Evolutionary conservation across 2,797 vertebrate genomes (phyloP).

Genomic region (Peromyscus aztecus): DNA sequence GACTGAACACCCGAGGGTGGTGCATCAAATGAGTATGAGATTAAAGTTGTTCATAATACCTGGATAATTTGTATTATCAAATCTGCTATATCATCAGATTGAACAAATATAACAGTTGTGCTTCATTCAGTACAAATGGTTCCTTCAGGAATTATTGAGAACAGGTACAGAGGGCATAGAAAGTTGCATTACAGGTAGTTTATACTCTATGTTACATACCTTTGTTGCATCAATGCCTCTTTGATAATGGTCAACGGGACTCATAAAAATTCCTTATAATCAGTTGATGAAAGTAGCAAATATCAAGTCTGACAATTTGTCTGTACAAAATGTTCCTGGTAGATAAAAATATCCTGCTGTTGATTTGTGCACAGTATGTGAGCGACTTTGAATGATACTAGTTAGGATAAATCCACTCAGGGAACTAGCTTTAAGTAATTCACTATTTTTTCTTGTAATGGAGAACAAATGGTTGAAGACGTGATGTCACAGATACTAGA

Average conservation of each 20-base stretch:
- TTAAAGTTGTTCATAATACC: background rate
- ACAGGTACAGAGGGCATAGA: background rate
- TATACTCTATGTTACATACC: background rate
- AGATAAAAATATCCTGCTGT: background rate
- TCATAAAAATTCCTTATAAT: background rate
- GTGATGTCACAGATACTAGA: background rate
- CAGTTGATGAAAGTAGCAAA: background rate
- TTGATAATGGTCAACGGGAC: background rate
- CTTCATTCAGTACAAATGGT: background rate
- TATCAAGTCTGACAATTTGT: background rate
- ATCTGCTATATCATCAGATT: background rate
- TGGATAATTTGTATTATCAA: conserved; percentile 1
- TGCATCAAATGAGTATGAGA: background rate
- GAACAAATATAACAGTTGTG: background rate
- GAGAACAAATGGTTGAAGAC: background rate
- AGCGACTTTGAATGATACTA: background rate
- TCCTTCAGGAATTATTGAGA: background rate
- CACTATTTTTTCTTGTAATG: background rate
- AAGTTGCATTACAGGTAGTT: background rate
- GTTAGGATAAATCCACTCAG: background rate
- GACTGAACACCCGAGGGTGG: background rate
- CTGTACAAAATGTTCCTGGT: background rate
- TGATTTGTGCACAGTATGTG: background rate
- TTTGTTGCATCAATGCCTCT: background rate
- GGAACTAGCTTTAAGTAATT: background rate